These are phyloP conservation scores for Aporophyla lueneburgensis DNA, from an alignment of 2,888 invertebrate genomes.

Conservation along the genomic window DNA sequence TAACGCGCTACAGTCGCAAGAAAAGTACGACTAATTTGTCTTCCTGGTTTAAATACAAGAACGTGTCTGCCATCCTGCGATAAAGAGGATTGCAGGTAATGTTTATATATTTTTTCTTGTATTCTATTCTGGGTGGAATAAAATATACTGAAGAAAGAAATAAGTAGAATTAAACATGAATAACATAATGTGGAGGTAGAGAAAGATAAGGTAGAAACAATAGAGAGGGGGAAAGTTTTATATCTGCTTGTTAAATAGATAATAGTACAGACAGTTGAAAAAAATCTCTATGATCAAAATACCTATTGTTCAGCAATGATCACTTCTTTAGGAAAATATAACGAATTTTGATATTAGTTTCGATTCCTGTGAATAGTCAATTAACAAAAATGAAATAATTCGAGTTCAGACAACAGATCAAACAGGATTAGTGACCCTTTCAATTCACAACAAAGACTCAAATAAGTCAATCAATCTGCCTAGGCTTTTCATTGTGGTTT, in stretches of 20 bases:
- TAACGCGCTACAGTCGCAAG: conserved; percentile 40
- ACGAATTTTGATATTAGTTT: background rate
- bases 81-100: conserved; percentile 19
- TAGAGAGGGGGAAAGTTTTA: background rate
- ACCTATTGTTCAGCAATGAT: background rate
- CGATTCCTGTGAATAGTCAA: no score
- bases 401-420: background rate
- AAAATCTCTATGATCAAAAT: background rate
- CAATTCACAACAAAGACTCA: no score
- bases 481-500: no score
- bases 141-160: conserved; percentile 9
- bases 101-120: conserved; percentile 3
- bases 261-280: background rate
- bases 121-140: conserved; percentile 4
- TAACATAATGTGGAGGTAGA: no score
- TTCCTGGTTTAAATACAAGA: conserved; percentile 29
- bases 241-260: background rate
- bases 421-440: background rate
- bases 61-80: conserved; percentile 22
- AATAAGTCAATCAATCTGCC: background rate
- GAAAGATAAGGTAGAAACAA: background rate
- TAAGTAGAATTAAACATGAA: conserved; percentile 16
- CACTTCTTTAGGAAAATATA: background rate
- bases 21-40: conserved; percentile 54
- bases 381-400: background rate